These are phyloP conservation scores for Rhinichthys osculus DNA, from an alignment of 2,797 vertebrate species.

Conservation along the genomic window DNA sequence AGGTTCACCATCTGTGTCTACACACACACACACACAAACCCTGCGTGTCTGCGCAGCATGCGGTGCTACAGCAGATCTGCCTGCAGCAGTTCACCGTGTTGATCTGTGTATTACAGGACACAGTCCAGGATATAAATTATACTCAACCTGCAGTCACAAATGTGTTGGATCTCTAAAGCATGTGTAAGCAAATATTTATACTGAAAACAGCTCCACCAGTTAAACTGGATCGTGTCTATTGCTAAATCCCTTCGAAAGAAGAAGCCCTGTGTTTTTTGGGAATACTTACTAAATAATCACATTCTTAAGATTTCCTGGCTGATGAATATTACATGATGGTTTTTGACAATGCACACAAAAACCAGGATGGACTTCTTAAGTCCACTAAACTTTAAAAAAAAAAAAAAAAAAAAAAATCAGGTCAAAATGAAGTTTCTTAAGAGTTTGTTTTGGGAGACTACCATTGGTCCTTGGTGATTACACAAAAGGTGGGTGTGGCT, in stretches of 20 bases:
- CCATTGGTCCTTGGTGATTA: background rate
- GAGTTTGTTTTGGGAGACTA: background rate
- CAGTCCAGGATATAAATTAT: slow-evolving; percentile 8
- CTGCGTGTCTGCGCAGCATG: slow-evolving; percentile 38
- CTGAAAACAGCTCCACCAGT: background rate
- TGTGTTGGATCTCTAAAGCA: background rate
- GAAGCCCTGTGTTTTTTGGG: background rate
- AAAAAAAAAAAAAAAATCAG: too few relatives aligned
- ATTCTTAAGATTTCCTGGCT: background rate
- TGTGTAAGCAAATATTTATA: slow-evolving; percentile 25
- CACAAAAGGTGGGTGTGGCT: background rate
- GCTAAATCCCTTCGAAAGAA: background rate
- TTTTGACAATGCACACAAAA: background rate
- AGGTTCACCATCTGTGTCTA: slow-evolving; percentile 42
- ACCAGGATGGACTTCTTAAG: too few relatives aligned
- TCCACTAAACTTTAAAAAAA: background rate
- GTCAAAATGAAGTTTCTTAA: too few relatives aligned
- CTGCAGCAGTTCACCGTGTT: slow-evolving; percentile 15
- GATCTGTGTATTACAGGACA: slow-evolving; percentile 18
- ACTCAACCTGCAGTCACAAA: slow-evolving; percentile 2
- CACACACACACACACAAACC: background rate
- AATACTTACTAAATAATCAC: background rate
- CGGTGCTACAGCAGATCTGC: slow-evolving; percentile 10
- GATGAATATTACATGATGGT: background rate
- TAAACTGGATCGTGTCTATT: background rate